These are phyloP conservation scores for Anoplophora glabripennis DNA, from an alignment of 1,140 invertebrate species.

Conservation along the genomic window DNA sequence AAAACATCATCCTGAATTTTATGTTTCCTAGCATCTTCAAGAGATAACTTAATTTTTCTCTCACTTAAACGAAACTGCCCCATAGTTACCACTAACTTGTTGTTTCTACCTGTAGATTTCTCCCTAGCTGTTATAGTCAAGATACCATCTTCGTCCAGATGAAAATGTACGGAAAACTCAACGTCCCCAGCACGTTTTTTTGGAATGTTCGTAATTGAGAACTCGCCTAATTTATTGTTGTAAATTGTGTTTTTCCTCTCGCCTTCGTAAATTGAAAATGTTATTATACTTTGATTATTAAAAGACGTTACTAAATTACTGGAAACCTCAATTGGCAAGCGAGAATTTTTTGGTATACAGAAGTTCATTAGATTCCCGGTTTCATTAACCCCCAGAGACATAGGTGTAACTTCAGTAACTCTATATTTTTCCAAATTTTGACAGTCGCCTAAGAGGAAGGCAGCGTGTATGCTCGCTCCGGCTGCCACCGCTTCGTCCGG, in stretches of 20 bases:
- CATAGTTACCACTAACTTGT: constrained; percentile 15
- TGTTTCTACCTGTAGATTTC: constrained; percentile 6
- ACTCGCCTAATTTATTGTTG: constrained; percentile 15
- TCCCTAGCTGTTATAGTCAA: constrained; percentile 20
- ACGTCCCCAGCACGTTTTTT: constrained; percentile 3
- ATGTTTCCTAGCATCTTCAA: constrained; percentile 1
- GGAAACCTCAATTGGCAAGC: constrained; percentile 12
- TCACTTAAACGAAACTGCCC: constrained; percentile 4
- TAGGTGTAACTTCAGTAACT: constrained; percentile 25
- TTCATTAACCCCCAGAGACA: constrained; percentile 19
- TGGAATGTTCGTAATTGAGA: constrained; percentile 7
- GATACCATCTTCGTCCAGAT: constrained; percentile 29
- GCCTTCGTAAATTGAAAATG: constrained; percentile 25
- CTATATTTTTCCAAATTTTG: constrained; percentile 13
- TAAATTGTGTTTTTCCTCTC: constrained; percentile 20
- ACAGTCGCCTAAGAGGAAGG: constrained; percentile 9
- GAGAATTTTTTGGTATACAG: constrained; percentile 21
- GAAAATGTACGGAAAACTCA: constrained; percentile 5
- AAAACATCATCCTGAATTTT: constrained; percentile 1
- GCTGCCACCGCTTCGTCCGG: constrained; percentile 45
- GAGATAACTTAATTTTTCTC: neutral
- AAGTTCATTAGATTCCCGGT: constrained; percentile 13
- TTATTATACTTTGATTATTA: constrained; percentile 15
- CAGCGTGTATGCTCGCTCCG: constrained; percentile 28
- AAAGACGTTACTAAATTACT: neutral